Base-by-base conservation (phyloP, 2,888 invertebrate genomes). In the Pyrrhia umbra region DNA sequence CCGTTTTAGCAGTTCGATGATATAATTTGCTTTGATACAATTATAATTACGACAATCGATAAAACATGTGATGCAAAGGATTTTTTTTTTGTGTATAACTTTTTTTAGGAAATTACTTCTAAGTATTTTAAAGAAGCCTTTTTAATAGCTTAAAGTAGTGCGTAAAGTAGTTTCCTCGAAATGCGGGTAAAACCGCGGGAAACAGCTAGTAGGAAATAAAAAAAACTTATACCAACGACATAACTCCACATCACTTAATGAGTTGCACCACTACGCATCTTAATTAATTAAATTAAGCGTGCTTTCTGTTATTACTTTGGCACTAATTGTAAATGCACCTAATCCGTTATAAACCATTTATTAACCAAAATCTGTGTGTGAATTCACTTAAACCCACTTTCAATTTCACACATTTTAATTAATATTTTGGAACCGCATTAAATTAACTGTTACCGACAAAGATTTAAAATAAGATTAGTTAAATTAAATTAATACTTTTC, bases 401-500 rank as follows among this genome's bases (percentile, higher is more conserved):
- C 60, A 60, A 50, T 73, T 75, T 67, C 50, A 74, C 71, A 55
- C 49, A 42, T 57, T 57, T 52, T 73, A 63, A 76, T 77, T 71
- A 59, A 64, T 70, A 64, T 71, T 77, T 74, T 30, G 58, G 43
- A 68, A 69, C 68, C 64, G 56, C 63, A 63, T 52, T 62, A 62
- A 56, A 65, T 64, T 46, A 68, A 43, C 55, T 40, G 56, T 64
- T 68, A 71, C 79, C 79, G 78, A 68, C 77, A 78, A 79, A 79
- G 72, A 59, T 39, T 61, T 65, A 52, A 72, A 46, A 68, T 27
- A 58, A 70, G 80, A 79, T 79, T 79, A 79, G 68, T 77, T 69
- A 72, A 79, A 78, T 78, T 62, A 71, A 77, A 79, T 77, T 20
- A 66, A 68, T 58, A 55, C 51, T 52, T 60, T 70, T 74, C 72